Conservation (phyloP, 2,888 invertebrate species). For the Hemaris fuciformis region DNA sequence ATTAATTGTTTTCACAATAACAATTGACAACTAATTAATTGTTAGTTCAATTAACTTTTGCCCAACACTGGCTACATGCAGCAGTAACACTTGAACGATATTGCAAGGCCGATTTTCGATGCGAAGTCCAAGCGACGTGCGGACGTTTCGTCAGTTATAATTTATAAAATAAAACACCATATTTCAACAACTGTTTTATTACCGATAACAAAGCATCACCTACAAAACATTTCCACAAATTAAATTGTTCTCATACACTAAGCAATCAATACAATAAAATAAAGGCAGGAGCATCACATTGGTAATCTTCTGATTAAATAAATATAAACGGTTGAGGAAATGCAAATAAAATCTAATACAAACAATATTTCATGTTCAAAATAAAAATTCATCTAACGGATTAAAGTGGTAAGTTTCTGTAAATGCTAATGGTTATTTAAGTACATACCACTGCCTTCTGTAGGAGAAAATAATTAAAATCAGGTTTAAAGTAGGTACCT, state of each 20-base stretch:
- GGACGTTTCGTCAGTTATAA: too few relatives aligned
- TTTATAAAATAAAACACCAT: conserved; percentile 22
- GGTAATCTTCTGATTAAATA: conserved; percentile 21
- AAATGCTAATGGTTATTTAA: conserved; percentile 25
- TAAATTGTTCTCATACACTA: conserved; percentile 40
- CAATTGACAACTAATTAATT: too few relatives aligned
- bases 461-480: conserved; percentile 8
- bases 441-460: conserved; percentile 19
- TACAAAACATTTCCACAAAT: conserved; percentile 53
- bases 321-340: conserved; percentile 21
- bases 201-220: conserved; percentile 68
- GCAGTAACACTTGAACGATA: too few relatives aligned
- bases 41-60: too few relatives aligned
- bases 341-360: conserved; percentile 18
- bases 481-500: conserved; percentile 35
- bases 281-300: conserved; percentile 33
- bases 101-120: too few relatives aligned
- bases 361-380: not conserved
- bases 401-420: conserved; percentile 18
- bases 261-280: conserved; percentile 37
- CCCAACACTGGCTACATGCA: too few relatives aligned
- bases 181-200: conserved; percentile 55
- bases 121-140: too few relatives aligned
- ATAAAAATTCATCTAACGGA: not conserved
- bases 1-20: too few relatives aligned